Percentiles rank a stretch among this genome's conserved stretches.
Conservation (phyloP, 2,797 vertebrate species). For the Mastacembelus armatus region DNA sequence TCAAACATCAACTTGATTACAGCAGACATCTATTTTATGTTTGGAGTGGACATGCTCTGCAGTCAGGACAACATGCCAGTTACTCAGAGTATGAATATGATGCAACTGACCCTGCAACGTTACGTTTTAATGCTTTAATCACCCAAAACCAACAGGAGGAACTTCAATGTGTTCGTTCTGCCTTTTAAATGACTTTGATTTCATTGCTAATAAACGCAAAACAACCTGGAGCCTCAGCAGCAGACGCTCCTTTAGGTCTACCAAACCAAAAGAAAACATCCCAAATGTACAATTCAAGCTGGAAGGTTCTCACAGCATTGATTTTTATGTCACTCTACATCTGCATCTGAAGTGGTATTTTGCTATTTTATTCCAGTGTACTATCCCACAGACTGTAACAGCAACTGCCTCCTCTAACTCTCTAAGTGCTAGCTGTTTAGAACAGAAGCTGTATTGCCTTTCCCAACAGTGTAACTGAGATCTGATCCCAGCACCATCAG, state of each 20-base stretch:
- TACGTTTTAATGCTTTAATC: conserved; percentile 35
- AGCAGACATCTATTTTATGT: conserved; percentile 56
- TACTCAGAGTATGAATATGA: conserved; percentile 70
- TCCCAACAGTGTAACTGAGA: conserved; percentile 26
- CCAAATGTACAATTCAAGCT: not conserved
- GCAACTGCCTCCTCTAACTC: conserved; percentile 27
- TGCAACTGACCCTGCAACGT: conserved; percentile 57
- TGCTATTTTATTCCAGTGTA: conserved; percentile 41
- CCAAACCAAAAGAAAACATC: conserved; percentile 13
- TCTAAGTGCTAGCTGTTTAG: conserved; percentile 49
- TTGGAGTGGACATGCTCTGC: conserved; percentile 77
- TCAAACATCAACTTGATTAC: conserved; percentile 62
- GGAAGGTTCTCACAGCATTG: conserved; percentile 11
- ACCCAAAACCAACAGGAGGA: conserved; percentile 38
- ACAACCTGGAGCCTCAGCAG: conserved; percentile 28
- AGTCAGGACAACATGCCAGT: conserved; percentile 77
- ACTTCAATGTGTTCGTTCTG: too few species aligned
- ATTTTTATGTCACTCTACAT: conserved; percentile 36
- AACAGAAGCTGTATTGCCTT: conserved; percentile 56
- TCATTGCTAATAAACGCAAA: conserved; percentile 42
- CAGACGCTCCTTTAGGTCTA: conserved; percentile 30
- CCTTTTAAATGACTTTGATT: conserved; percentile 22
- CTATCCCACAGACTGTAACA: conserved; percentile 34
- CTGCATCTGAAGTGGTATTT: conserved; percentile 48
- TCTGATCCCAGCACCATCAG: conserved; percentile 57